Evolutionary conservation across 1,140 invertebrate genomes (phyloP), one percentile per base, ranked within the genome.

Genomic region (Achroia grisella): DNA sequence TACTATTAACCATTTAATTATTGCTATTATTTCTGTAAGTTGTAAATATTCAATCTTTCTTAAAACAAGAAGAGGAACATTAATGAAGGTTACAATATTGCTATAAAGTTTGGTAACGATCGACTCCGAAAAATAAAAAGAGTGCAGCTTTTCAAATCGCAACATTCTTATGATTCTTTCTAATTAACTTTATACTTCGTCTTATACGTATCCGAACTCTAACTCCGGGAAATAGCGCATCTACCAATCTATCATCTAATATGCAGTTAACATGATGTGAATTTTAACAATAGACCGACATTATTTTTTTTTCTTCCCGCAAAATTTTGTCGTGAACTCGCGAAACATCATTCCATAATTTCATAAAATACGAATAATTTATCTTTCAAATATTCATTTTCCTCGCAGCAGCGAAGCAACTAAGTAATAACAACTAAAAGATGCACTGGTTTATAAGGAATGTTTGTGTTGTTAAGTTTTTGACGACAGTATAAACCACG

Each of bases 51-150:
- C 66, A 81, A 77, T 86, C 75, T 86, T 83, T 86, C 85, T 86
- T 87, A 87, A 86, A 84, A 86, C 68, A 85, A 87, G 77, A 81
- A 85, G 83, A 86, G 83, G 86, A 87, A 87, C 86, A 85, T 87
- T 75, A 79, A 82, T 83, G 69, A 86, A 83, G 78, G 78, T 86
- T 78, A 72, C 61, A 74, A 72, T 86, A 86, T 84, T 79, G 72
- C 75, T 86, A 75, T 73, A 71, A 63, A 73, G 71, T 75, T 77
- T 81, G 81, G 83, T 87, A 87, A 87, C 79, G 59, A 70, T 79
- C 62, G 66, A 73, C 69, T 77, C 62, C 64, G 59, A 65, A 60
- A 80, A 71, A 69, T 61, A 74, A 74, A 70, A 70, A 59, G 45
- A 82, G 83, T 86, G 83, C 86, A 86, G 86, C 83, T 84, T 78